These are phyloP conservation scores for Dasysyrphus albostriatus DNA, from an alignment of 2,888 invertebrate species.

Conservation along the genomic window DNA sequence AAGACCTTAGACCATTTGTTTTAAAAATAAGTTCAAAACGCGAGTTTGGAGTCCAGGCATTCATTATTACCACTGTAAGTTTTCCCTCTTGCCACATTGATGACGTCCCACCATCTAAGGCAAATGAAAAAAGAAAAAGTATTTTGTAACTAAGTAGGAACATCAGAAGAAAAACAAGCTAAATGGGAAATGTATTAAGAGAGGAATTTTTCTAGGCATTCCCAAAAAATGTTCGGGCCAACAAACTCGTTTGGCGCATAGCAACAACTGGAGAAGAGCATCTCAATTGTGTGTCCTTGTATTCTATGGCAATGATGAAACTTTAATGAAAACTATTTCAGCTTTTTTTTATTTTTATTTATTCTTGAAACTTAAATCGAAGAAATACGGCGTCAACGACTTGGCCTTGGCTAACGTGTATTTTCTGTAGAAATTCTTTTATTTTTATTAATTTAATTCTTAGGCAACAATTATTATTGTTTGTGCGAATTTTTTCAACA, in stretches of 20 bases:
- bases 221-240: slow-evolving; percentile 33
- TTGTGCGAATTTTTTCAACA: slow-evolving; percentile 23
- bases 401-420: slow-evolving; percentile 44
- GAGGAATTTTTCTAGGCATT: slow-evolving; percentile 42
- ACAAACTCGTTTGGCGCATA: slow-evolving; percentile 44
- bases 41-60: neutral
- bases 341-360: slow-evolving; percentile 10
- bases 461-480: slow-evolving; percentile 58
- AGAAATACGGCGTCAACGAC: slow-evolving; percentile 25
- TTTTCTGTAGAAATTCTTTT: slow-evolving; percentile 11
- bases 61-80: neutral
- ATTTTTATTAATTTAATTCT: slow-evolving; percentile 51
- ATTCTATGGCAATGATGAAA: slow-evolving; percentile 26
- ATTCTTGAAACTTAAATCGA: neutral
- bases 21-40: neutral
- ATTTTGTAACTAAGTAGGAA: slow-evolving; percentile 9
- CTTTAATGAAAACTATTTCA: slow-evolving; percentile 54
- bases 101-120: neutral
- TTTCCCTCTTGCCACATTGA: neutral
- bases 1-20: too few species aligned
- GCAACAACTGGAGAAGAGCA: slow-evolving; percentile 41
- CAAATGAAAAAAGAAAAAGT: neutral
- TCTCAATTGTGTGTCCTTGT: slow-evolving; percentile 35
- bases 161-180: slow-evolving; percentile 24
- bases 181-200: slow-evolving; percentile 26